A percentile compares a stretch with the other conserved stretches of the same genome.
phyloP scores from a whole-genome alignment of 2,888 invertebrate species.

The Parnassius glacialis region DNA sequence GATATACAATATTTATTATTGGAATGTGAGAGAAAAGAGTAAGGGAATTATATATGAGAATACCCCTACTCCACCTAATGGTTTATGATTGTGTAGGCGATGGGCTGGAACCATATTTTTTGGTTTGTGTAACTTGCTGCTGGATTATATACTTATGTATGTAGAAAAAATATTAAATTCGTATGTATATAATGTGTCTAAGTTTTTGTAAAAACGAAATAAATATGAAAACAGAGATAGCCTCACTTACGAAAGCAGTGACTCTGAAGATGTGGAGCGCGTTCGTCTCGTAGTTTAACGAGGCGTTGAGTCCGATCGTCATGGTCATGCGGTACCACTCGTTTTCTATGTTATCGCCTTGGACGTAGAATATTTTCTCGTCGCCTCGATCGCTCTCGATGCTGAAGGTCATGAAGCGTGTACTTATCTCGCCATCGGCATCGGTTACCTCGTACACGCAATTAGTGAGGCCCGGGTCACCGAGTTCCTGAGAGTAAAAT shows the following conservation, averaged over 20 bases:
- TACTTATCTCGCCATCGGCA: slow-evolving; percentile 67
- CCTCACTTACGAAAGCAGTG: slow-evolving; percentile 70
- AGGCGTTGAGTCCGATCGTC: slow-evolving; percentile 48
- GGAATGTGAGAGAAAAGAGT: no score
- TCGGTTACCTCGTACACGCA: slow-evolving; percentile 66
- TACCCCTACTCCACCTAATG: no score
- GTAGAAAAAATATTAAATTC: no score
- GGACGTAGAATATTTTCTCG: slow-evolving; percentile 57
- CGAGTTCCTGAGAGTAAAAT: slow-evolving; percentile 57
- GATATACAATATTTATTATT: no score
- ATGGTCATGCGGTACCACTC: slow-evolving; percentile 59
- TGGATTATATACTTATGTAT: no score
- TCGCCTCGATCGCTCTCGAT: slow-evolving; percentile 63
- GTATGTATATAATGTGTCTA: no score
- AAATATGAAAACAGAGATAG: not conserved
- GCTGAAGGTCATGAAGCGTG: slow-evolving; percentile 59
- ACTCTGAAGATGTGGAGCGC: slow-evolving; percentile 79
- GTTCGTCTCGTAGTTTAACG: slow-evolving; percentile 69
- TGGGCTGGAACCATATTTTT: no score
- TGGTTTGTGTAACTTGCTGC: no score
- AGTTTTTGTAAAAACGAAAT: not conserved
- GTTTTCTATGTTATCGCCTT: slow-evolving; percentile 41
- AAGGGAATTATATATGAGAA: no score
- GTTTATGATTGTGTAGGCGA: no score
- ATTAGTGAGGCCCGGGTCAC: slow-evolving; percentile 51